Conservation (phyloP, 2,888 invertebrate species). For the Cordilura impudica region DNA sequence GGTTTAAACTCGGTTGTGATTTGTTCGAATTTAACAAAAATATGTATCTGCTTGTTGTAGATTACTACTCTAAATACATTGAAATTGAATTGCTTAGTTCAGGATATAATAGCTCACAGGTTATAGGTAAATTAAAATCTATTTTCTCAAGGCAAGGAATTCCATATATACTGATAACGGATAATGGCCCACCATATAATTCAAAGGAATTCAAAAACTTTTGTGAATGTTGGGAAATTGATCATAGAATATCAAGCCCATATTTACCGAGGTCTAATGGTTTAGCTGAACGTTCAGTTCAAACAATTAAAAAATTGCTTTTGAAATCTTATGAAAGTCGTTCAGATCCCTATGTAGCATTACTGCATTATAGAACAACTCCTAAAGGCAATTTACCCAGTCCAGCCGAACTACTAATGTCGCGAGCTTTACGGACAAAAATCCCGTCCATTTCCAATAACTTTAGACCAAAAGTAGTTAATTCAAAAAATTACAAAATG, state of each 20-base stretch:
- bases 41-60: conserved; percentile 48
- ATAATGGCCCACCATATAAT: not conserved
- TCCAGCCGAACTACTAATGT: not conserved
- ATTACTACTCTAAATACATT: conserved; percentile 61
- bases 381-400: no score
- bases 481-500: not conserved
- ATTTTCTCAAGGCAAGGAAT: not conserved
- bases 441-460: conserved; percentile 1
- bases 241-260: not conserved
- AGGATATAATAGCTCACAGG: no score
- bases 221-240: not conserved
- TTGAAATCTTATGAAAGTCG: not conserved
- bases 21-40: conserved; percentile 39
- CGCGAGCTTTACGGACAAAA: conserved; percentile 4
- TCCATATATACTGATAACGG: not conserved
- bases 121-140: no score
- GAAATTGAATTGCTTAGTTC: conserved; percentile 44
- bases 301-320: conserved; percentile 31
- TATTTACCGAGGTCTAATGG: not conserved
- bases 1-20: conserved; percentile 44
- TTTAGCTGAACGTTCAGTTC: not conserved
- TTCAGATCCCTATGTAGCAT: conserved; percentile 15
- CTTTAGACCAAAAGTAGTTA: conserved; percentile 11
- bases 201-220: not conserved
- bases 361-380: not conserved